These are phyloP conservation scores for Endomychus coccineus DNA, from an alignment of 2,888 invertebrate genomes.

Conservation along the genomic window DNA sequence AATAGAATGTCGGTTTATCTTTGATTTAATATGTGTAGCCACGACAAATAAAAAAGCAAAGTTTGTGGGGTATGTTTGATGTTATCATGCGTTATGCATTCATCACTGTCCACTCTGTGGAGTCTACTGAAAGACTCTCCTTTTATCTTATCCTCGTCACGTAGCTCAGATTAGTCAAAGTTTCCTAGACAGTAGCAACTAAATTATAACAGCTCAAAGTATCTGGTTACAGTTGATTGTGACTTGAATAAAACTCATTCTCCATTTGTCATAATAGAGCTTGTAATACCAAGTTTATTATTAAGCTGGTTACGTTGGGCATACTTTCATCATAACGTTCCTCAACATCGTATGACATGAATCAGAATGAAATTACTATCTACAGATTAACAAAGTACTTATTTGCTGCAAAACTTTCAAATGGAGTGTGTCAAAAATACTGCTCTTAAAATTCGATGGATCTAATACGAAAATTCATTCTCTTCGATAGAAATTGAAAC, in stretches of 20 bases:
- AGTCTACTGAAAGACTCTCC: constrained; percentile 1
- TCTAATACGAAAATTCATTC: too few relatives aligned
- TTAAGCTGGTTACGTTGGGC: too few relatives aligned
- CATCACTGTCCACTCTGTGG: constrained; percentile 31
- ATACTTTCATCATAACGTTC: too few relatives aligned
- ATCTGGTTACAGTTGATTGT: constrained; percentile 23
- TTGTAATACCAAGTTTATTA: too few relatives aligned
- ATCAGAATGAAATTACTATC: too few relatives aligned
- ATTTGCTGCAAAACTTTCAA: too few relatives aligned
- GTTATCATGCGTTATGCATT: constrained; percentile 34
- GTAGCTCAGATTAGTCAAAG: constrained; percentile 36
- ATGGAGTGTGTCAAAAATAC: too few relatives aligned
- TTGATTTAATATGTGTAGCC: constrained; percentile 30
- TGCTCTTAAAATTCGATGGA: too few relatives aligned
- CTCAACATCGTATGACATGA: too few relatives aligned
- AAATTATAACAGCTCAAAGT: constrained; percentile 35
- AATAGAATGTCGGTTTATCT: constrained; percentile 5
- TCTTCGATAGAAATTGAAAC: too few relatives aligned
- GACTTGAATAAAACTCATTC: neutral
- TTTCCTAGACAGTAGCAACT: constrained; percentile 29
- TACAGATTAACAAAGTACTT: too few relatives aligned
- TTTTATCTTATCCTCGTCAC: constrained; percentile 25
- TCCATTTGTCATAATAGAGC: too few relatives aligned
- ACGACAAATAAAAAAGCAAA: constrained; percentile 27
- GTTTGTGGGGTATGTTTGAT: constrained; percentile 30